Evolutionary conservation across 1,140 invertebrate species (phyloP).

Genomic region (Lithobius niger): DNA sequence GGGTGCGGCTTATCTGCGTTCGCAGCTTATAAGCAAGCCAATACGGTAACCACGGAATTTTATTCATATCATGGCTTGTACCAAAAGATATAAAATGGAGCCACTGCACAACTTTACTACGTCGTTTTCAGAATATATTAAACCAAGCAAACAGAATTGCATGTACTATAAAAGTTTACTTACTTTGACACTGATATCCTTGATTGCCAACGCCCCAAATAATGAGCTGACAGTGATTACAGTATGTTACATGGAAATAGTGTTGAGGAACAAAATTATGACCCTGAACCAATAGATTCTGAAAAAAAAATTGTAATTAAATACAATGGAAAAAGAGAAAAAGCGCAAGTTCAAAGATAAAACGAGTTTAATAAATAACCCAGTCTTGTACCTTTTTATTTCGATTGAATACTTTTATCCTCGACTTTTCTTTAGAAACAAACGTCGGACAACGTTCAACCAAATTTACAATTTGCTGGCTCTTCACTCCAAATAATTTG

Average conservation of each 20-base stretch:
- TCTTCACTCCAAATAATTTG: conserved; percentile 52
- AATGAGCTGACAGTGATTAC: conserved; percentile 81
- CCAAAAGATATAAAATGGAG: no score
- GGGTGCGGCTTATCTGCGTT: no score
- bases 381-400: conserved; percentile 51
- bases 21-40: no score
- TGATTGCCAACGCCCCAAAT: conserved; percentile 89
- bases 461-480: conserved; percentile 33
- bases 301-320: conserved; percentile 11
- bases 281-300: conserved; percentile 54
- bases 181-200: conserved; percentile 79
- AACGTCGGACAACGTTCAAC: conserved; percentile 58
- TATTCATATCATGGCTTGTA: no score
- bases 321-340: conserved; percentile 7
- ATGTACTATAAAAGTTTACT: no score
- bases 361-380: background rate
- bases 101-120: no score
- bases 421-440: conserved; percentile 69
- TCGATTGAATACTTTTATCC: conserved; percentile 51
- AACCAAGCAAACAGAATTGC: background rate
- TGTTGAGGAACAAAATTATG: conserved; percentile 81
- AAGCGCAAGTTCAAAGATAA: background rate
- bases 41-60: no score
- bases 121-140: background rate
- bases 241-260: conserved; percentile 76